phyloP scores from a whole-genome alignment of 2,113 vertebrate species.

The Cynoglossus semilaevis region DNA sequence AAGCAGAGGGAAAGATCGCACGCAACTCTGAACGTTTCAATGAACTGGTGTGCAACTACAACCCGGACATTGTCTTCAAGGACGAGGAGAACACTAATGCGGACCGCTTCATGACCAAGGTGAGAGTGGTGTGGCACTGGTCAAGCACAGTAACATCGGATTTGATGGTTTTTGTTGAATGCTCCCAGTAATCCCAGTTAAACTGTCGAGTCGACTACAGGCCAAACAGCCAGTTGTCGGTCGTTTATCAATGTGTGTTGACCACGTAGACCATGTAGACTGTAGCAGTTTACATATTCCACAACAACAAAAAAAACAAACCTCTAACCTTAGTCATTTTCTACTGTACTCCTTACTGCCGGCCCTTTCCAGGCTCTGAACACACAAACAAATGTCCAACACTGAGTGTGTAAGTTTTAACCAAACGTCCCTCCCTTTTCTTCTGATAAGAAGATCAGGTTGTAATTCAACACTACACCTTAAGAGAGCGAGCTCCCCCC shows the following conservation, averaged over 20 bases:
- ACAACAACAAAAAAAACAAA: slow-evolving; percentile 12
- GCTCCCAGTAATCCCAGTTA: neutral
- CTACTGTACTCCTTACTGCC: slow-evolving; percentile 11
- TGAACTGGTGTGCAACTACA: slow-evolving; percentile 96
- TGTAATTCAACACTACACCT: slow-evolving; percentile 59
- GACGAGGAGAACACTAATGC: slow-evolving; percentile 97
- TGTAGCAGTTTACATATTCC: slow-evolving; percentile 1
- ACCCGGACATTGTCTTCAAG: slow-evolving; percentile 98
- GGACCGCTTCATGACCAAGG: slow-evolving; percentile 97
- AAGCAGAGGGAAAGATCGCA: slow-evolving; percentile 93
- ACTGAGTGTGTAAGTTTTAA: slow-evolving; percentile 45
- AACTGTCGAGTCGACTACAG: too few species aligned
- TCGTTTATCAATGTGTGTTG: too few species aligned
- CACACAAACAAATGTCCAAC: slow-evolving; percentile 41
- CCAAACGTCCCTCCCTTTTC: slow-evolving; percentile 35
- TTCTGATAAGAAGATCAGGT: slow-evolving; percentile 60
- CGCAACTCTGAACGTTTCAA: slow-evolving; percentile 93
- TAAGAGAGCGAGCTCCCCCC: slow-evolving; percentile 47
- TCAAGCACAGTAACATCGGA: neutral
- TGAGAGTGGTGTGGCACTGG: slow-evolving; percentile 61
- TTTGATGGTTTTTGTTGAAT: neutral
- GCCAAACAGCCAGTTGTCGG: too few species aligned
- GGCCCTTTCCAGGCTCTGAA: slow-evolving; percentile 24
- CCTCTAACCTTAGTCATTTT: slow-evolving; percentile 23
- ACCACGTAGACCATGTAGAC: too few species aligned